Evolutionary conservation across 2,888 invertebrate genomes (phyloP).

Genomic region (Nebria brevicollis): DNA sequence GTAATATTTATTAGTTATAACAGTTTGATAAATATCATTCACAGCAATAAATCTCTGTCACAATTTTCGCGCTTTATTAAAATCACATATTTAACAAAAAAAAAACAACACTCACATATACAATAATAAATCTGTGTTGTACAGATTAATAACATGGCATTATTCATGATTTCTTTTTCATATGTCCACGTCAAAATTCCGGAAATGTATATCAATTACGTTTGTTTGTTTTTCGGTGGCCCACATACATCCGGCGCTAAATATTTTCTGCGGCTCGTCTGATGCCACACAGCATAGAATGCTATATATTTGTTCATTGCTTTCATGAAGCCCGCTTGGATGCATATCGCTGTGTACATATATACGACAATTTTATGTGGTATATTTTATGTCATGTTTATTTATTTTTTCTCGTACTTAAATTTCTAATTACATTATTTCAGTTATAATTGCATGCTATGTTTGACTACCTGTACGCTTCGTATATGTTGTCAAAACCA

Average conservation of each 20-base stretch:
- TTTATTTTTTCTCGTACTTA: not conserved
- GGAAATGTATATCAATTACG: conserved; percentile 35
- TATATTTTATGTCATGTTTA: not conserved
- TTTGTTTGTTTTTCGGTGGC: conserved; percentile 27
- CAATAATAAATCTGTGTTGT: conserved; percentile 3
- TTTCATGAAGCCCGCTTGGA: conserved; percentile 21
- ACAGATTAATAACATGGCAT: conserved; percentile 37
- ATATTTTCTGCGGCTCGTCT: conserved; percentile 28
- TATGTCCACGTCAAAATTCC: conserved; percentile 33
- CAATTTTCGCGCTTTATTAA: not conserved
- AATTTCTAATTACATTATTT: not conserved
- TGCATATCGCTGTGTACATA: not conserved
- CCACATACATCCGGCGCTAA: conserved; percentile 33
- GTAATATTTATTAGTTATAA: not conserved
- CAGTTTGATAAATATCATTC: not conserved
- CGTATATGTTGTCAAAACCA: too few species aligned
- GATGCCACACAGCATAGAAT: not conserved
- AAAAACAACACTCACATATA: not conserved
- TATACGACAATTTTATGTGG: not conserved
- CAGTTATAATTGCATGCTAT: too few species aligned
- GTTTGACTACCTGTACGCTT: too few species aligned
- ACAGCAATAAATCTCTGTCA: not conserved
- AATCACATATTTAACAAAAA: not conserved
- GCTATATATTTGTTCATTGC: conserved; percentile 37
- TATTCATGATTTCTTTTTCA: conserved; percentile 42